Conservation (phyloP, 2,888 invertebrate genomes). For the Drosophila monieri region DNA sequence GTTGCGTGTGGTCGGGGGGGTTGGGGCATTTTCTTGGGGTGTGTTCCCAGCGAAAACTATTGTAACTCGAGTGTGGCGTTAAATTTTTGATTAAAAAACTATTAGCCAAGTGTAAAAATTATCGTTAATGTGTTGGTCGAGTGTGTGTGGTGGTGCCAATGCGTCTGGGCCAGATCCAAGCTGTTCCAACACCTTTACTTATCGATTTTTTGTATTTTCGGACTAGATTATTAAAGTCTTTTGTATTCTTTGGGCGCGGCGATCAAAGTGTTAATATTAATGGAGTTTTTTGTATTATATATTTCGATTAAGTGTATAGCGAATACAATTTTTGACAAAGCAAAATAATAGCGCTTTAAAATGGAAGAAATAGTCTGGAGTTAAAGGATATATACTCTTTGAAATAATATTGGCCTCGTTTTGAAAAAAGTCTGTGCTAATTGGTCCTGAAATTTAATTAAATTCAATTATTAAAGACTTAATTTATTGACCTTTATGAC, state of each 20-base stretch:
- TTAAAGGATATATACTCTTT: no score
- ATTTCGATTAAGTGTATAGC: background rate
- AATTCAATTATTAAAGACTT: no score
- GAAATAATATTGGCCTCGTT: no score
- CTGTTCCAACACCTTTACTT: conserved; percentile 29
- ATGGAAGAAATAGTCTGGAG: no score
- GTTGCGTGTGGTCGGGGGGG: conserved; percentile 60
- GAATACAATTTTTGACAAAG: background rate
- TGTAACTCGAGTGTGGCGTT: conserved; percentile 69
- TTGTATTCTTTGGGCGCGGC: conserved; percentile 26
- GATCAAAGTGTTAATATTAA: conserved; percentile 21
- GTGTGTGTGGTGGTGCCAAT: conserved; percentile 56
- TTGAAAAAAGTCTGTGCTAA: background rate
- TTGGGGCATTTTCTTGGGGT: conserved; percentile 27
- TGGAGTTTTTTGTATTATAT: conserved; percentile 1
- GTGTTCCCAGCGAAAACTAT: conserved; percentile 48
- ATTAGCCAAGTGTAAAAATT: conserved; percentile 69
- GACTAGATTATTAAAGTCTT: conserved; percentile 28
- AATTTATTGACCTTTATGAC: background rate
- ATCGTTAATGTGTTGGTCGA: conserved; percentile 53
- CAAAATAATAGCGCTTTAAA: background rate
- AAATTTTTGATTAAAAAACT: conserved; percentile 78
- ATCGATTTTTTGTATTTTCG: conserved; percentile 59
- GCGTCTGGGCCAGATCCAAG: conserved; percentile 50
- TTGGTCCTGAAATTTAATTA: background rate